A percentile compares a stretch with the other conserved stretches of the same genome.
Evolutionary conservation across 2,113 vertebrate species (phyloP).

Genomic region (Sphyrna mokarran): DNA sequence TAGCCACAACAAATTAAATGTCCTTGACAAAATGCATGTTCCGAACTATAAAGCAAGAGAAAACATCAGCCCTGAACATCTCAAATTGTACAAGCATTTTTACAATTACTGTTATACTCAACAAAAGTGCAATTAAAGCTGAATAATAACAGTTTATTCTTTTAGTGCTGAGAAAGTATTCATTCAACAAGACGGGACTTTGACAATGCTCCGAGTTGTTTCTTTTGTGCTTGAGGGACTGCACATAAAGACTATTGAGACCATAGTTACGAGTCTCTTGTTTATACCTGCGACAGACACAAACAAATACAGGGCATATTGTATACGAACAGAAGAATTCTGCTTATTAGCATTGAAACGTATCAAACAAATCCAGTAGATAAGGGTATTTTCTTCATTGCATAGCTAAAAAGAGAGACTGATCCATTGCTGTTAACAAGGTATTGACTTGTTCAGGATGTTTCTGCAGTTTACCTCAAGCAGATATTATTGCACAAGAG

Average conservation of each 20-base stretch:
- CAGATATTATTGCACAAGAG: slow-evolving; percentile 12
- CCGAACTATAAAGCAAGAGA: not conserved
- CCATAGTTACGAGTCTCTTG: not conserved
- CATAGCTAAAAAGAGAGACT: not conserved
- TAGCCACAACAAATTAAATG: not conserved
- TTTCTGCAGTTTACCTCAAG: not conserved
- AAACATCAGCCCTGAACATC: not conserved
- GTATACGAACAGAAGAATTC: not conserved
- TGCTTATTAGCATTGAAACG: not conserved
- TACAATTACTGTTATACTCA: not conserved
- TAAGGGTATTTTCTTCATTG: not conserved
- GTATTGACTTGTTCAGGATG: not conserved
- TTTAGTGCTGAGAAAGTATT: not conserved
- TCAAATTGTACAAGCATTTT: not conserved
- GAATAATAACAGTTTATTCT: not conserved
- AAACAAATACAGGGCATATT: not conserved
- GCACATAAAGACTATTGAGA: not conserved
- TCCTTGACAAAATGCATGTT: not conserved
- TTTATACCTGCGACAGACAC: not conserved
- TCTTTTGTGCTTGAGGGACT: not conserved
- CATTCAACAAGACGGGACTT: not conserved
- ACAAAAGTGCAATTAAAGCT: not conserved
- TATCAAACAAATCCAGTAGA: not conserved
- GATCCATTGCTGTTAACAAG: not conserved
- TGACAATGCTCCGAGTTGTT: not conserved